Conservation (phyloP, 2,888 invertebrate genomes). For the Sepioteuthis lessoniana region DNA sequence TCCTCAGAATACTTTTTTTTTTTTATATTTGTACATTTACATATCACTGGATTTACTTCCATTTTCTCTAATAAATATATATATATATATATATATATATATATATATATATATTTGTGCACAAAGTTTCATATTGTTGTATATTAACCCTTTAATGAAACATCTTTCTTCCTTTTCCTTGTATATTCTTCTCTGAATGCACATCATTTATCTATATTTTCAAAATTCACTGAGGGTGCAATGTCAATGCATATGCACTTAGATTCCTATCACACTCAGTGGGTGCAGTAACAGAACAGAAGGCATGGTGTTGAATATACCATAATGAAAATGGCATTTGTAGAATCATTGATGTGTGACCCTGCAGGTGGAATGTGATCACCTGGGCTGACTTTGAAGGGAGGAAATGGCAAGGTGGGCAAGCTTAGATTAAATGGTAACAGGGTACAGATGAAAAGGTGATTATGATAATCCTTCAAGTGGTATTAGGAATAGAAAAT, state of each 20-base stretch:
- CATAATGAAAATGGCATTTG: not conserved
- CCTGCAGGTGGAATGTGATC: not conserved
- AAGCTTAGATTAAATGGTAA: not conserved
- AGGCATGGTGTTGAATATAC: not conserved
- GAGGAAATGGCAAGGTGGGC: not conserved
- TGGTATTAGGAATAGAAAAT: not conserved
- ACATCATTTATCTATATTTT: not conserved
- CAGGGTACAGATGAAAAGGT: not conserved
- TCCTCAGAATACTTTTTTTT: too few relatives aligned
- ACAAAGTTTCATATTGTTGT: too few relatives aligned
- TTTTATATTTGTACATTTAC: too few relatives aligned
- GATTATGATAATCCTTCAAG: not conserved
- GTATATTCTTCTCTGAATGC: too few relatives aligned
- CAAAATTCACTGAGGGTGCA: not conserved
- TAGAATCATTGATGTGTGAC: slow-evolving; percentile 33
- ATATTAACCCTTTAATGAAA: too few relatives aligned
- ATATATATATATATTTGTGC: too few relatives aligned
- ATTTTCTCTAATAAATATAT: too few relatives aligned
- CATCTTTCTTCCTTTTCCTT: too few relatives aligned
- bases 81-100: too few relatives aligned
- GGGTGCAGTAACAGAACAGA: not conserved
- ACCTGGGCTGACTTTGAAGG: not conserved
- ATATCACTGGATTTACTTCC: too few relatives aligned
- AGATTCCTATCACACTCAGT: not conserved
- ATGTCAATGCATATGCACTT: not conserved